Evolutionary conservation across 2,888 invertebrate genomes (phyloP).

Genomic region (Octodonta nipae): DNA sequence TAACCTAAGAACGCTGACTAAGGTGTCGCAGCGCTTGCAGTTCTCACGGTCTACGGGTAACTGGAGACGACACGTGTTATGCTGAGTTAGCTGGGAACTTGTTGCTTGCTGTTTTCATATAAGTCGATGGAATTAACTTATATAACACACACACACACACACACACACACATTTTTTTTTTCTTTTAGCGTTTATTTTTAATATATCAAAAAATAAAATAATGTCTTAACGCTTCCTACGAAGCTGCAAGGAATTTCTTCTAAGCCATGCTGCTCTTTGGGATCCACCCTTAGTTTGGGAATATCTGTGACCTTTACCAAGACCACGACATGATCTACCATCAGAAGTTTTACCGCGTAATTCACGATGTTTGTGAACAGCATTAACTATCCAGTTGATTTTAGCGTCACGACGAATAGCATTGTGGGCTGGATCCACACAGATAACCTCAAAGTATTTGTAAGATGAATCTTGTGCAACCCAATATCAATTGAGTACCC

Average conservation of each 20-base stretch:
- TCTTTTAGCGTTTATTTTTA: too few species aligned
- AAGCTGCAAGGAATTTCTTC: slow-evolving; percentile 83
- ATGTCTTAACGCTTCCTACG: slow-evolving; percentile 85
- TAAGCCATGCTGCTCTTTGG: slow-evolving; percentile 85
- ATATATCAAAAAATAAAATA: too few species aligned
- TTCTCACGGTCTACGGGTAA: too few species aligned
- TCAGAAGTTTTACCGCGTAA: slow-evolving; percentile 94
- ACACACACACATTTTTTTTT: too few species aligned
- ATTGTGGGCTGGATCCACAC: slow-evolving; percentile 84
- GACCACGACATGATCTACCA: slow-evolving; percentile 88
- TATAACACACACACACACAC: too few species aligned
- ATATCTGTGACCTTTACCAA: slow-evolving; percentile 88
- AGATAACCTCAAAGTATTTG: slow-evolving; percentile 94
- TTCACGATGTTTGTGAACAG: slow-evolving; percentile 97
- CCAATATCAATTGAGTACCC: slow-evolving; percentile 98
- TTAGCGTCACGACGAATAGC: slow-evolving; percentile 91
- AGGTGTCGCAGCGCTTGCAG: too few species aligned
- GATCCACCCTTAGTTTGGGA: slow-evolving; percentile 96
- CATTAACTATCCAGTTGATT: slow-evolving; percentile 93
- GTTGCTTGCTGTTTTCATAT: too few species aligned
- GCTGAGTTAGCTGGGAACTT: too few species aligned
- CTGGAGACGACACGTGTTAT: too few species aligned
- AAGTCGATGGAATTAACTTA: too few species aligned
- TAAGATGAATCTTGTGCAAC: slow-evolving; percentile 97
- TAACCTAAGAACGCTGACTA: too few species aligned